A percentile compares a stretch with the other conserved stretches of the same genome.
Conservation (phyloP, 2,888 invertebrate species). For the Spodoptera littoralis region DNA sequence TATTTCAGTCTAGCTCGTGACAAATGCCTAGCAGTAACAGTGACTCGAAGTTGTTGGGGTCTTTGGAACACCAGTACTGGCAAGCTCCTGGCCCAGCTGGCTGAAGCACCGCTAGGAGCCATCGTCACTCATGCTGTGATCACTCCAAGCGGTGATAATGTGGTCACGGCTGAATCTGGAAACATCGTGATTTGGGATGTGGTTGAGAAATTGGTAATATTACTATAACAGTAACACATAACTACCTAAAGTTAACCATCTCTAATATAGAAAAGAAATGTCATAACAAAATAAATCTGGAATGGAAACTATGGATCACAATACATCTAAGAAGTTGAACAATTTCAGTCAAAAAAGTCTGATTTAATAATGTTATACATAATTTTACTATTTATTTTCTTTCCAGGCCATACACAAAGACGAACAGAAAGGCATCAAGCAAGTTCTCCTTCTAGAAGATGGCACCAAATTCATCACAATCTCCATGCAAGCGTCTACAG, state of each 20-base stretch:
- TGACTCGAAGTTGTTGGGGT: constrained; percentile 97
- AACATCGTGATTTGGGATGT: constrained; percentile 96
- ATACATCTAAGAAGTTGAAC: no score
- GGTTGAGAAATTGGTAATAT: constrained; percentile 76
- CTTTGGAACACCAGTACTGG: constrained; percentile 97
- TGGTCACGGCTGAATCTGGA: constrained; percentile 97
- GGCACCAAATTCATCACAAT: constrained; percentile 93
- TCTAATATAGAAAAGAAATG: no score
- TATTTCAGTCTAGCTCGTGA: constrained; percentile 92
- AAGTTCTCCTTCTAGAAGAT: constrained; percentile 92
- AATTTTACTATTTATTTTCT: not conserved
- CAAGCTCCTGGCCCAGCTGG: constrained; percentile 94
- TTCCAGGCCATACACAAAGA: constrained; percentile 93
- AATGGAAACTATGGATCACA: no score
- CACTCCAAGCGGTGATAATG: constrained; percentile 94
- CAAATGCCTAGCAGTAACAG: constrained; percentile 95
- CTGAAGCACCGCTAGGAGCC: constrained; percentile 97
- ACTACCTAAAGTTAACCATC: no score
- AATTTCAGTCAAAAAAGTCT: no score
- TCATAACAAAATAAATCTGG: no score
- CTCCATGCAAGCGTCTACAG: constrained; percentile 89
- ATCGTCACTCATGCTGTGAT: constrained; percentile 98
- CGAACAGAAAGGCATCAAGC: constrained; percentile 94
- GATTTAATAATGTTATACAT: not conserved
- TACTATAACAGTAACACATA: no score